Evolutionary conservation across 2,797 vertebrate species (phyloP).

Genomic region (Coccyzus lansbergi): DNA sequence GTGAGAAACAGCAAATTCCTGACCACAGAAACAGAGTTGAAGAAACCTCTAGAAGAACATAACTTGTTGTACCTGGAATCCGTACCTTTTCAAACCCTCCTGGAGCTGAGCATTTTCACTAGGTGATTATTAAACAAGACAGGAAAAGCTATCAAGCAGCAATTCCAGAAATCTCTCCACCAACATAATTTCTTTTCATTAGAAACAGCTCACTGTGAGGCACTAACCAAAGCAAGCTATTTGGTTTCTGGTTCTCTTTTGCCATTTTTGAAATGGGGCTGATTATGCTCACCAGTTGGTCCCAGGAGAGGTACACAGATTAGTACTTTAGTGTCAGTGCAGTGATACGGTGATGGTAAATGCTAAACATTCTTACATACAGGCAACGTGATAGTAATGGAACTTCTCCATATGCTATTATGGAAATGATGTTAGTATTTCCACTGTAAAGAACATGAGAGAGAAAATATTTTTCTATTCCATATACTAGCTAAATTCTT

Average conservation of each 20-base stretch:
- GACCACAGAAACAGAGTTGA: neutral
- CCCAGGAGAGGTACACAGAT: neutral
- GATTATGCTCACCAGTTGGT: neutral
- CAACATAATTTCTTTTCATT: neutral
- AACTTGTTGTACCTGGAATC: neutral
- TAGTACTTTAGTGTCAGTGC: neutral
- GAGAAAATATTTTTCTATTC: conserved; percentile 45
- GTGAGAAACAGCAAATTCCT: conserved; percentile 15
- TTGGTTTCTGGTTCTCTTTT: neutral
- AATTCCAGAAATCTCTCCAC: neutral
- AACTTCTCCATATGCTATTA: neutral
- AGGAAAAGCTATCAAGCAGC: neutral
- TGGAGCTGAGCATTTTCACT: neutral
- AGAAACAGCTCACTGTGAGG: neutral
- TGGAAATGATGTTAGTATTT: conserved; percentile 21
- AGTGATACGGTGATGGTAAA: neutral
- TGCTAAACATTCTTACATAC: neutral
- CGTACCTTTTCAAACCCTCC: neutral
- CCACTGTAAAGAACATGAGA: conserved; percentile 1
- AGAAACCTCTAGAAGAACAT: neutral
- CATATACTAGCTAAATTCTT: conserved; percentile 57
- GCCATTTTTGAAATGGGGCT: neutral
- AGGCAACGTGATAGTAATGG: neutral
- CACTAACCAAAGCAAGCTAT: neutral
- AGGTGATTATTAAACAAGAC: neutral